These are phyloP conservation scores for Apostichopus leukothele DNA, from an alignment of 53 echinoderm and acorn worm genomes.

Conservation along the genomic window DNA sequence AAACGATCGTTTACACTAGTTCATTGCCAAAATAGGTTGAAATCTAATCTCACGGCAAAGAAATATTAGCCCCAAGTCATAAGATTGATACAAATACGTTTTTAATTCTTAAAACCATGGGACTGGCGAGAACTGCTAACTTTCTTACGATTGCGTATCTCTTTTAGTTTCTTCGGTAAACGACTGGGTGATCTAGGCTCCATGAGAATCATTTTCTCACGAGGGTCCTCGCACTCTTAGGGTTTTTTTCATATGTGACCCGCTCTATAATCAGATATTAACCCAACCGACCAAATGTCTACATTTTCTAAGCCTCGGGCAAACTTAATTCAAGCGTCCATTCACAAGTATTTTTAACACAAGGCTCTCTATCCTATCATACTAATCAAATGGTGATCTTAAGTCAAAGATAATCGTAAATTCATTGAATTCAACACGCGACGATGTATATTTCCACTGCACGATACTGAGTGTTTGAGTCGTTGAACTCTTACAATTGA, in stretches of 20 bases:
- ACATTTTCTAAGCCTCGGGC: slow-evolving; percentile 35
- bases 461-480: slow-evolving; percentile 12
- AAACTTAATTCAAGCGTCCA: not conserved
- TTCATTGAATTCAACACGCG: slow-evolving; percentile 7
- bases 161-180: no score
- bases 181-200: no score
- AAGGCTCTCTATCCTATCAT: slow-evolving; percentile 26
- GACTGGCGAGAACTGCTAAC: no score
- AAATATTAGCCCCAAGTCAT: no score
- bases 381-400: not conserved
- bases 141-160: no score
- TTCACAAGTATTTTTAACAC: slow-evolving; percentile 1
- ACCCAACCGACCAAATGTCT: slow-evolving; percentile 33
- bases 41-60: no score
- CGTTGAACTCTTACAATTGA: slow-evolving; percentile 39
- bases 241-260: not conserved
- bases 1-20: no score
- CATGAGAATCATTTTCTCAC: not conserved
- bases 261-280: not conserved
- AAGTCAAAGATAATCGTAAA: slow-evolving; percentile 3
- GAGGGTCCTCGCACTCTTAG: not conserved
- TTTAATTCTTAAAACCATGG: no score
- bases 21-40: no score
- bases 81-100: no score
- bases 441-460: slow-evolving; percentile 26